Percentiles rank a stretch among this genome's conserved stretches.
Evolutionary conservation across 2,888 invertebrate species (phyloP).

Genomic region (Schizotus pectinicornis): DNA sequence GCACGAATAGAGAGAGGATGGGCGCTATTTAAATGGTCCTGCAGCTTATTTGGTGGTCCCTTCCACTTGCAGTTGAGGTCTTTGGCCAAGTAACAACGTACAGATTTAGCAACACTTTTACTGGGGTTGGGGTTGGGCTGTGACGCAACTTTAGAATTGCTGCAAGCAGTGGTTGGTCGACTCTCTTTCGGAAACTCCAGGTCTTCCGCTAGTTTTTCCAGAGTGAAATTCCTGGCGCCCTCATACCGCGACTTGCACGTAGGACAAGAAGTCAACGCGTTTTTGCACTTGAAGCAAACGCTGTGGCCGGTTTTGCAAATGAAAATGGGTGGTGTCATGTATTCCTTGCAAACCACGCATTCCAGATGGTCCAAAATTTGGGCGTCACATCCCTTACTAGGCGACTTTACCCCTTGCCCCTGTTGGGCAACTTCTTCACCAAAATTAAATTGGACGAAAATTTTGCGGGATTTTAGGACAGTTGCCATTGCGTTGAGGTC

Average conservation of each 20-base stretch:
- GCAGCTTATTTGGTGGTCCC: constrained; percentile 24
- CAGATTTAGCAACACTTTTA: constrained; percentile 20
- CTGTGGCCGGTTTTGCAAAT: constrained; percentile 43
- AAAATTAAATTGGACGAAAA: neutral
- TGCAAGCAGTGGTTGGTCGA: constrained; percentile 37
- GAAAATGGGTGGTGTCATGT: constrained; percentile 40
- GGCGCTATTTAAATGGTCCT: constrained; percentile 11
- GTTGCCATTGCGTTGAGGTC: neutral
- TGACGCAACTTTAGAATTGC: constrained; percentile 31
- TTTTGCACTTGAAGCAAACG: constrained; percentile 37
- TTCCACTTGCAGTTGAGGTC: constrained; percentile 32
- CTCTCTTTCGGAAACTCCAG: constrained; percentile 38
- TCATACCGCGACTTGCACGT: constrained; percentile 32
- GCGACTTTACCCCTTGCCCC: neutral
- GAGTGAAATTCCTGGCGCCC: constrained; percentile 37
- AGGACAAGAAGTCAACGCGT: constrained; percentile 34
- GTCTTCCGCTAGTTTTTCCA: constrained; percentile 38
- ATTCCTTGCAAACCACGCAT: constrained; percentile 42
- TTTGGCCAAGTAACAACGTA: constrained; percentile 25
- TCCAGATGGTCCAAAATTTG: constrained; percentile 40
- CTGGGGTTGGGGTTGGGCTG: constrained; percentile 35
- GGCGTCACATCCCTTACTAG: constrained; percentile 22
- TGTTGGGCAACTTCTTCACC: neutral
- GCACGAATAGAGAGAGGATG: neutral
- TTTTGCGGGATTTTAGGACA: neutral